Evolutionary conservation across 2,113 vertebrate genomes (phyloP), one percentile per base, ranked within the genome.

Genomic region (Tenebrosternarchus preto): DNA sequence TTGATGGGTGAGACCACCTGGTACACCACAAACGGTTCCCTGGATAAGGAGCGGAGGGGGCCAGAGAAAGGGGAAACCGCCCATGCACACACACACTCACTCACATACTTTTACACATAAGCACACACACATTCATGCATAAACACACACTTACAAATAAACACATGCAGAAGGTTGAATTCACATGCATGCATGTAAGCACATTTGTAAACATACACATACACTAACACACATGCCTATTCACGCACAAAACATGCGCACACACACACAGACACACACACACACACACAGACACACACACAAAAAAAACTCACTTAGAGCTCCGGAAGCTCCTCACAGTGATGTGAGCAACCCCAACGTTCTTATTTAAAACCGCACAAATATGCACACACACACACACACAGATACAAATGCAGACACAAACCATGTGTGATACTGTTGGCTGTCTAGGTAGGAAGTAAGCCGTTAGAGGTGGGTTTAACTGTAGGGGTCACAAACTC

Each of bases 391-490:
- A 69, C 39, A 78, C 25, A 89, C 86, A 88, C 68, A 61, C 84
- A 84, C 76, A 75, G 8, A 75, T 39, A 33, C 33, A 74, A 68
- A 67, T 60, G 67, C 72, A 81, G 72, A 89, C 87, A 87, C 73
- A 68, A 83, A 83, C 33, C 20, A 53, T 56, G 29, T 76, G 73
- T 83, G 78, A 82, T 85, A 64, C 79, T 59, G 61, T 81, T 88
- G 80, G 82, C 76, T 90, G 81, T 80, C 74, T 82, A 86, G 68
- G 89, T 90, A 93, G 93, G 93, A 93, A 93, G 90, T 88, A 85
- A 85, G 86, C 91, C 88, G 91, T 94, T 94, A 87, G 89, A 89
- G 88, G 86, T 92, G 86, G 89, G 92, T 94, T 94, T 85, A 90
- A 90, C 88, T 87, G 91, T 88, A 88, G 87, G 88, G 86, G 89